A percentile compares a stretch with the other conserved stretches of the same genome.
These are phyloP conservation scores for Didymodactylos carnosus DNA, from an alignment of 2,888 invertebrate species.

Conservation along the genomic window DNA sequence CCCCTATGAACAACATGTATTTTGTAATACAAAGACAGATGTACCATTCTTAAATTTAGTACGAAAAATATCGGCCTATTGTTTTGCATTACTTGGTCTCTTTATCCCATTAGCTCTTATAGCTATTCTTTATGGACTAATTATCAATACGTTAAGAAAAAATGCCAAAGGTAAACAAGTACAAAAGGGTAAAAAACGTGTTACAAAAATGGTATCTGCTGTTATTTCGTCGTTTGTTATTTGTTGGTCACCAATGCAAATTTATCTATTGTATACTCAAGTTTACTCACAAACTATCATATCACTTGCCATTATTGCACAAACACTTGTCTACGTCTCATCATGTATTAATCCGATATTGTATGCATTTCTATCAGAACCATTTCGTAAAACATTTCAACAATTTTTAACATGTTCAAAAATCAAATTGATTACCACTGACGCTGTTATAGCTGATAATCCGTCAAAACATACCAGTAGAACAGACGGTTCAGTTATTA, in stretches of 20 bases:
- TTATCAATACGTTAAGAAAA: constrained; percentile 59
- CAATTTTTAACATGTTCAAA: not conserved
- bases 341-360: constrained; percentile 81
- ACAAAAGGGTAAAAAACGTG: constrained; percentile 61
- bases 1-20: constrained; percentile 32
- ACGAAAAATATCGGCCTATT: constrained; percentile 3
- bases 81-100: constrained; percentile 66
- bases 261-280: constrained; percentile 42
- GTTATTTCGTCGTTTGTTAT: constrained; percentile 75
- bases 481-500: too few species aligned
- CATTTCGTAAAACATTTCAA: constrained; percentile 51
- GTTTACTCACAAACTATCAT: constrained; percentile 1
- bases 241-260: constrained; percentile 67
- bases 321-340: constrained; percentile 59
- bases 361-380: constrained; percentile 78
- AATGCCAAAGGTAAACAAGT: constrained; percentile 51
- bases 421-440: too few species aligned
- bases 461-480: too few species aligned
- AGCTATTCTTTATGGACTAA: constrained; percentile 64
- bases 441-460: too few species aligned
- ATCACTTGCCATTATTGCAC: constrained; percentile 23
- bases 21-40: constrained; percentile 3
- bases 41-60: not conserved
- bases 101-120: constrained; percentile 66
- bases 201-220: constrained; percentile 72